Conservation (phyloP, 2,888 invertebrate genomes). For the Perithous albicinctus region DNA sequence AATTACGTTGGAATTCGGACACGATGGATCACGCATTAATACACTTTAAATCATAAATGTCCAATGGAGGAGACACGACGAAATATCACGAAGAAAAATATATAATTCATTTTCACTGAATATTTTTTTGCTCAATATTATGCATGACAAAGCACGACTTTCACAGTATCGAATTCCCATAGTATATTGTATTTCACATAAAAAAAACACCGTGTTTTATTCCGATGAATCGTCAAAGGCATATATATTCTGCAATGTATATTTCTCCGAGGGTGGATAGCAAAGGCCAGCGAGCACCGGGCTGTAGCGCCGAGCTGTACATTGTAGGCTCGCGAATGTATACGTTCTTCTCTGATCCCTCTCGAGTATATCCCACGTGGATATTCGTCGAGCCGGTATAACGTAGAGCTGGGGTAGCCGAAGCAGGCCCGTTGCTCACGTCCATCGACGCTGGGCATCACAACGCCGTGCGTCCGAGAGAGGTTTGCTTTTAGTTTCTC, state of each 20-base stretch:
- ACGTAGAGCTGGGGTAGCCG: conserved; percentile 21
- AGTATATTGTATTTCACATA: no score
- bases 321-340: conserved; percentile 4
- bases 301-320: no score
- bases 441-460: conserved; percentile 29
- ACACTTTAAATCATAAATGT: no score
- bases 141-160: no score
- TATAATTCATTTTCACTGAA: no score
- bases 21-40: no score
- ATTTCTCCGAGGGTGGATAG: conserved; percentile 55
- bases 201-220: no score
- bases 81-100: no score
- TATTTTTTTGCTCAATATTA: no score
- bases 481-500: conserved; percentile 63
- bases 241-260: conserved; percentile 55
- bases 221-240: conserved; percentile 32
- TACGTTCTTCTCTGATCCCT: conserved; percentile 37
- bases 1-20: no score
- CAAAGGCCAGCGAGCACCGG: conserved; percentile 34
- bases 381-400: conserved; percentile 53
- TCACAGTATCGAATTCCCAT: no score
- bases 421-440: conserved; percentile 21
- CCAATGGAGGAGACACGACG: no score
- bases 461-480: conserved; percentile 48
- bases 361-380: conserved; percentile 52